Conservation (phyloP, 1,140 invertebrate genomes). For the Eriocheir sinensis region DNA sequence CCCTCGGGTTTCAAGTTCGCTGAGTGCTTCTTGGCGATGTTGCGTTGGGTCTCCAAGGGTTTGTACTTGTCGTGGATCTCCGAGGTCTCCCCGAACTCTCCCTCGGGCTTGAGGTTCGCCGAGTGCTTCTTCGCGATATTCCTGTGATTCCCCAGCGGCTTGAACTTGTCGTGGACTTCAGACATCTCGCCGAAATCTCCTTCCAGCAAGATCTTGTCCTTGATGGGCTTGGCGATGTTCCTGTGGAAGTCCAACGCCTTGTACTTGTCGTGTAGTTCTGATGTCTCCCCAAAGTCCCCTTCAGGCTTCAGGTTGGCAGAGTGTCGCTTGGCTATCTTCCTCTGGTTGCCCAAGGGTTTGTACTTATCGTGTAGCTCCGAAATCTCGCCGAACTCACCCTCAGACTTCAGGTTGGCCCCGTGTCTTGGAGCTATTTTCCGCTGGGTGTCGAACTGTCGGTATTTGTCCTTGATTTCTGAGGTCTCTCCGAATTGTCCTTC, state of each 20-base stretch:
- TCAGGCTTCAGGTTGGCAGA: conserved; percentile 56
- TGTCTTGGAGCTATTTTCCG: conserved; percentile 42
- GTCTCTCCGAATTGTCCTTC: conserved; percentile 54
- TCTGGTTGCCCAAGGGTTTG: not conserved
- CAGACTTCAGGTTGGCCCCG: conserved; percentile 3
- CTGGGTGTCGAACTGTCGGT: conserved; percentile 37
- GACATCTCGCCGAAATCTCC: conserved; percentile 52
- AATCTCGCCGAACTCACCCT: conserved; percentile 40
- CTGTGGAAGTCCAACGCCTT: conserved; percentile 30
- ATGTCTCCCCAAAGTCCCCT: conserved; percentile 56
- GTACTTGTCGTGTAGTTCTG: conserved; percentile 57
- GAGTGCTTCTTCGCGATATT: conserved; percentile 51
- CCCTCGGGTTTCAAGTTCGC: conserved; percentile 31
- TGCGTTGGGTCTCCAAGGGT: not conserved
- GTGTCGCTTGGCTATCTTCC: conserved; percentile 36
- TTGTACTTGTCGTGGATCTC: conserved; percentile 56
- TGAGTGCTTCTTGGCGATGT: conserved; percentile 40
- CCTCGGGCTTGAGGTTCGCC: conserved; percentile 24
- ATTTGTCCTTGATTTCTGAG: conserved; percentile 65
- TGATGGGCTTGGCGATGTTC: conserved; percentile 39
- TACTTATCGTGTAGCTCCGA: conserved; percentile 53
- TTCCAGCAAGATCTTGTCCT: not conserved
- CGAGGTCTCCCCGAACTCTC: conserved; percentile 44
- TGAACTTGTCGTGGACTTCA: conserved; percentile 52
- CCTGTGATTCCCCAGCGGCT: conserved; percentile 30